A percentile compares a stretch with the other conserved stretches of the same genome.
Evolutionary conservation across 2,797 vertebrate genomes (phyloP).

Genomic region (Potorous gilbertii): DNA sequence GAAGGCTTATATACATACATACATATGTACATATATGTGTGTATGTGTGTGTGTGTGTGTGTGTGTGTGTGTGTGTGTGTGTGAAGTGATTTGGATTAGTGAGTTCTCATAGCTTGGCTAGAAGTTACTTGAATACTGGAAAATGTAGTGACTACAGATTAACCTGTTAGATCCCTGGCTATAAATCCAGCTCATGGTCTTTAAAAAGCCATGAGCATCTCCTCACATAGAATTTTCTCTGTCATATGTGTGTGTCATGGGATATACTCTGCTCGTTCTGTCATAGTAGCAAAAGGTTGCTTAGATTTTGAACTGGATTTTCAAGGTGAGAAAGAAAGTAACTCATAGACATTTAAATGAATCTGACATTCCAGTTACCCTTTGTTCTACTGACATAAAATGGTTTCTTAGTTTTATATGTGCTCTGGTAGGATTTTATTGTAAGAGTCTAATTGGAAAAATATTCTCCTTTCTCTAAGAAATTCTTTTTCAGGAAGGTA

Average conservation of each 20-base stretch:
- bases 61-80: background rate
- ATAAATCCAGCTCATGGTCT: conserved; percentile 74
- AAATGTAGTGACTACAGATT: conserved; percentile 69
- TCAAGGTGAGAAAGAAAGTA: conserved; percentile 28
- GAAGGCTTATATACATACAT: too few relatives aligned
- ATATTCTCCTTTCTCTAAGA: background rate
- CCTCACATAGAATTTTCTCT: conserved; percentile 41
- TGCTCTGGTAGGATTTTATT: conserved; percentile 56
- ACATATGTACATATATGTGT: too few relatives aligned
- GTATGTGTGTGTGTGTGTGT: background rate
- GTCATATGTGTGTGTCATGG: accelerated
- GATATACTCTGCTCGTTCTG: background rate
- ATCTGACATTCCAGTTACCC: conserved; percentile 56
- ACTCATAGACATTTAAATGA: conserved; percentile 53
- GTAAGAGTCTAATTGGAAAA: conserved; percentile 54
- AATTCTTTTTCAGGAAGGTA: background rate
- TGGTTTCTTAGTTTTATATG: conserved; percentile 70
- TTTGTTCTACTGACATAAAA: conserved; percentile 62
- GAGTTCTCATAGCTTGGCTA: conserved; percentile 63
- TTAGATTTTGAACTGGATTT: background rate
- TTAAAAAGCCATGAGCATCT: conserved; percentile 62
- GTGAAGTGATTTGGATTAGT: conserved; percentile 74
- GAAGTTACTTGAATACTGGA: conserved; percentile 50
- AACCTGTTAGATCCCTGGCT: conserved; percentile 67
- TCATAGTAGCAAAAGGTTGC: conserved; percentile 50